These are phyloP conservation scores for Eumerus sabulonum DNA, from an alignment of 2,888 invertebrate species.

Conservation along the genomic window DNA sequence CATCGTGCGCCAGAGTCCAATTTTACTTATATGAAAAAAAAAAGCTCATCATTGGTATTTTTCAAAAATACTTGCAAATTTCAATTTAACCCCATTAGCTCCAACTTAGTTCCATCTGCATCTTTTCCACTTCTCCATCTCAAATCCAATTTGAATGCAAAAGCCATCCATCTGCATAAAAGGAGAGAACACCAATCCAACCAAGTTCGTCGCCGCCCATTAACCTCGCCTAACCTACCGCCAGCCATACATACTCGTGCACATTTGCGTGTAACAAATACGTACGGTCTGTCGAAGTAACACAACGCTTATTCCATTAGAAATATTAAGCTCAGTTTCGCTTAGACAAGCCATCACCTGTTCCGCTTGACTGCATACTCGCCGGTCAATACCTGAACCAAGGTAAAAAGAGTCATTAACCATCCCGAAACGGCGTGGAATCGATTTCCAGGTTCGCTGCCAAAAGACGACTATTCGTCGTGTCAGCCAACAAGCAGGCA, in stretches of 20 bases:
- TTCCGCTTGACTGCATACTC: slow-evolving; percentile 43
- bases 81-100: too few relatives aligned
- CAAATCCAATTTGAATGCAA: not conserved
- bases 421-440: slow-evolving; percentile 42
- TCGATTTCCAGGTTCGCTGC: slow-evolving; percentile 54
- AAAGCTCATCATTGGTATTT: too few relatives aligned
- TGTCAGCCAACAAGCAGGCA: slow-evolving; percentile 25
- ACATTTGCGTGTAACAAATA: not conserved
- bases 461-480: slow-evolving; percentile 35
- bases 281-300: slow-evolving; percentile 14
- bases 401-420: slow-evolving; percentile 26
- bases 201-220: not conserved
- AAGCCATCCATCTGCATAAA: slow-evolving; percentile 8
- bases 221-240: not conserved
- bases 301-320: slow-evolving; percentile 55
- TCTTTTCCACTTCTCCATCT: not conserved
- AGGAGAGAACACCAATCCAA: not conserved
- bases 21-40: too few relatives aligned
- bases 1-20: too few relatives aligned
- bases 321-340: slow-evolving; percentile 65
- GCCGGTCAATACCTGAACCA: slow-evolving; percentile 24
- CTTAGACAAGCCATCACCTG: slow-evolving; percentile 59
- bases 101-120: too few relatives aligned
- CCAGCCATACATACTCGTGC: too few relatives aligned
- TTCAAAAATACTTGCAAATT: too few relatives aligned